Evolutionary conservation across 1,140 invertebrate species (phyloP), one percentile per base, ranked within the genome.

Genomic region (Phortica variegata): DNA sequence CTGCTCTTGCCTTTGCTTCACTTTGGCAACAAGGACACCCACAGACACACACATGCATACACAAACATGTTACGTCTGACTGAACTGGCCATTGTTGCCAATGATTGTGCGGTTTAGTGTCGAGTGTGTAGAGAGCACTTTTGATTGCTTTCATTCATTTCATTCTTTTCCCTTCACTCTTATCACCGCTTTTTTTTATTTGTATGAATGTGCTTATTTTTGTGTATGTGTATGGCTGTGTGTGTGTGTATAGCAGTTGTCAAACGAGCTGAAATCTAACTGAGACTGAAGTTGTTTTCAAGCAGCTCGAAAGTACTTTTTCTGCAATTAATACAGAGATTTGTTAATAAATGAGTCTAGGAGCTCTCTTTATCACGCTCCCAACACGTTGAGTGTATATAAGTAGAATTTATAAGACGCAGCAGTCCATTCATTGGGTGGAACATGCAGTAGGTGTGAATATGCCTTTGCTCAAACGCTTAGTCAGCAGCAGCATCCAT

Each of bases 251-350:
- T 38, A 49, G 42, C 32, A 17, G n/a, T 31, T 37, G 15, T 15
- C n/a, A 12, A 44, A n/a, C 3, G 20, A 9, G 16, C n/a, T 10
- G 16, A 4, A 36, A 20, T 45, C 32, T 15, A n/a, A n/a, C n/a
- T n/a, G n/a, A n/a, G n/a, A n/a, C n/a, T n/a, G n/a, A n/a, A n/a
- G n/a, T n/a, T n/a, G n/a, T n/a, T n/a, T n/a, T n/a, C 13, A 4
- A 34, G 32, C 32, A 54, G 53, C 43, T 33, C 44, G 29, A 47
- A 47, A 50, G 53, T 43, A 57, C 47, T 54, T 54, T 47, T 43
- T 19, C 17, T 19, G 21, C 18, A 34, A 41, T 41, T 48, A 41
- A 48, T 34, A 41, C 37, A 48, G 20, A 41, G 38, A 26, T 41
- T 47, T 41, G 12, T 19, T 41, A 47, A 47, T 32, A 33, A 18